Base-by-base conservation (phyloP, 2,797 vertebrate species). In the Odontamblyopus lacepedii region DNA sequence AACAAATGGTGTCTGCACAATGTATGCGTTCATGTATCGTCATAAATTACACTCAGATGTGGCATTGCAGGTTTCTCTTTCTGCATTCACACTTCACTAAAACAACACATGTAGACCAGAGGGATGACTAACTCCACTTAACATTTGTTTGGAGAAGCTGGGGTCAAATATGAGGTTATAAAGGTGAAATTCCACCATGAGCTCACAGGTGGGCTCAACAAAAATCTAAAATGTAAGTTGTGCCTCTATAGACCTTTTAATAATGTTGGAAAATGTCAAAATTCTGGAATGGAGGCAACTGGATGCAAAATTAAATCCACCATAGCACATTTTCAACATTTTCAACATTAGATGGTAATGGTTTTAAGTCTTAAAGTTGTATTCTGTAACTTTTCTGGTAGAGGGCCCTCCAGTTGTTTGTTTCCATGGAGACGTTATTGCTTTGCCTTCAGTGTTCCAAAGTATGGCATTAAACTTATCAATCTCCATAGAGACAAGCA, bases 91-190 rank as follows among this genome's bases (percentile, higher is more conserved):
- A 82, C 68, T 35, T 74, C 51, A 35, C 78, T 80, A 77, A 77
- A 78, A 78, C 78, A 79, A 71, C 65, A 77, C 73, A 68, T 72
- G 80, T 1, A 12, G 78, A 53, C 68, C 65, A 69, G 71, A 75
- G 82, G 63, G 77, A 88, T 82, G 84, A 85, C 74, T 44, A 70
- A 76, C 79, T 81, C 66, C 73, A 74, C 80, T 82, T 65, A 64
- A 32, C 12, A 79, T 88, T 91, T 92, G 72, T 89, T 92, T 91
- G 76, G 57, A 86, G 74, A 88, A 83, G 77, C 74, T 5, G 53
- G 76, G 87, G 87, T 90, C 84, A 87, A 67, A 83, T 73, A 13
- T 3, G 5, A 11, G 55, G 70, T 79, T 78, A 35, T 67, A 63
- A 67, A 77, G 78, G 78, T 30, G 68, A 78, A 83, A 88, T 89